Base-by-base conservation (phyloP, 2,797 vertebrate genomes). In the Amniataba percoides region DNA sequence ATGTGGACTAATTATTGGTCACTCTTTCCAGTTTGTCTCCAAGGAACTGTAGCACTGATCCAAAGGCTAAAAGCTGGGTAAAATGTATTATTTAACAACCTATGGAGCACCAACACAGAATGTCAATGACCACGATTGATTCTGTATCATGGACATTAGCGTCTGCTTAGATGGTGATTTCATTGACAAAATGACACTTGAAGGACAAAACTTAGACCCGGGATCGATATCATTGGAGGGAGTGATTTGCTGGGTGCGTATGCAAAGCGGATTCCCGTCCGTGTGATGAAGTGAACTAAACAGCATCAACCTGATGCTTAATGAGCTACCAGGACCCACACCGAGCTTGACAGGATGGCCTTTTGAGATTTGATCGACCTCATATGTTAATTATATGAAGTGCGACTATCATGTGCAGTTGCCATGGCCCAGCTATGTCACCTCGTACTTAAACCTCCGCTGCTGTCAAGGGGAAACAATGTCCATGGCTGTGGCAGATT, bases 121-220 rank as follows among this genome's bases (percentile, higher is more conserved):
- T 85, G 81, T 90, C 82, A 88, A 84, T 85, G 85, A 57, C 69
- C 51, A 18, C 45, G 78, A 80, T 87, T 51, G 73, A 90, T 86
- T 85, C 6, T 5, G 73, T 53, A 49, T 80, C 36, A 71, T 68
- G 25, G 73, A 85, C 80, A 63, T 85, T 80, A 71, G 63, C 39
- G 81, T 87, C 83, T 71, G 48, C 74, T 85, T 45, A 55, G 70
- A 81, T 60, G 60, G 75, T 51, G 84, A 68, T 87, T 90, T 76
- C 63, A 77, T 77, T 83, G 87, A 86, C 74, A 71, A 83, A 66
- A 80, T 81, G 81, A 89, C 88, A 84, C 73, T 76, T 77, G 79
- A 71, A 81, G 58, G 78, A 81, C 56, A 81, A 61, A 74, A 73
- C 71, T 63, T 27, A 70, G 77, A 78, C 60, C 56, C 4, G 4